Evolutionary conservation across 2,888 invertebrate genomes (phyloP).

Genomic region (Ecdyonurus torrentis): DNA sequence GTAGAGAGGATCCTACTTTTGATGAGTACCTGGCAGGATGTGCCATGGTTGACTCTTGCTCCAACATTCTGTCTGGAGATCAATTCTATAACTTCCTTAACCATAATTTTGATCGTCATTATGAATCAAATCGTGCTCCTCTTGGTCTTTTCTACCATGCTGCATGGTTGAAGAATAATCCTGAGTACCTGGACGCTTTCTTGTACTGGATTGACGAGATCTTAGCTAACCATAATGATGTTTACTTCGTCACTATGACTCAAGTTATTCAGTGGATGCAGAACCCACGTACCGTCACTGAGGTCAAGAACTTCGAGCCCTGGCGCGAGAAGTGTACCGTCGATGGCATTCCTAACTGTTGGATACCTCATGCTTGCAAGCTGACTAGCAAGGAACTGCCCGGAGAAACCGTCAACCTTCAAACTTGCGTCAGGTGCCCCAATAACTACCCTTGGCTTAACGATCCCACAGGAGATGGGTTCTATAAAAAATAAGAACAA

Average conservation of each 20-base stretch:
- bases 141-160: conserved; percentile 86
- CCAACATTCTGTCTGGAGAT: conserved; percentile 67
- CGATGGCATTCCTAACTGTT: conserved; percentile 64
- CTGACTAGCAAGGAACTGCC: conserved; percentile 84
- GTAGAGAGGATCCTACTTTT: conserved; percentile 75
- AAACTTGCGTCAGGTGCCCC: conserved; percentile 85
- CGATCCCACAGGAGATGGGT: conserved; percentile 79
- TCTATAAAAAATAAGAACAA: conserved; percentile 51
- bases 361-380: conserved; percentile 82
- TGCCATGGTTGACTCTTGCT: conserved; percentile 90
- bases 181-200: conserved; percentile 83
- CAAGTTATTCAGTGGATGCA: conserved; percentile 87
- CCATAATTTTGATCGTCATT: conserved; percentile 85
- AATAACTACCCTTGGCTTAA: conserved; percentile 90
- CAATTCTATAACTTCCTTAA: conserved; percentile 89
- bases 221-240: conserved; percentile 68
- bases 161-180: conserved; percentile 84
- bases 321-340: conserved; percentile 89
- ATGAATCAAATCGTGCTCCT: conserved; percentile 77
- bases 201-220: conserved; percentile 87
- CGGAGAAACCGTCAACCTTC: conserved; percentile 84
- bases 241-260: conserved; percentile 92
- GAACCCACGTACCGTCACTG: conserved; percentile 66
- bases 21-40: conserved; percentile 83
- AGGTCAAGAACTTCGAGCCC: conserved; percentile 82